These are phyloP conservation scores for Ephialtes manifestator DNA, from an alignment of 2,888 invertebrate species.

Conservation along the genomic window DNA sequence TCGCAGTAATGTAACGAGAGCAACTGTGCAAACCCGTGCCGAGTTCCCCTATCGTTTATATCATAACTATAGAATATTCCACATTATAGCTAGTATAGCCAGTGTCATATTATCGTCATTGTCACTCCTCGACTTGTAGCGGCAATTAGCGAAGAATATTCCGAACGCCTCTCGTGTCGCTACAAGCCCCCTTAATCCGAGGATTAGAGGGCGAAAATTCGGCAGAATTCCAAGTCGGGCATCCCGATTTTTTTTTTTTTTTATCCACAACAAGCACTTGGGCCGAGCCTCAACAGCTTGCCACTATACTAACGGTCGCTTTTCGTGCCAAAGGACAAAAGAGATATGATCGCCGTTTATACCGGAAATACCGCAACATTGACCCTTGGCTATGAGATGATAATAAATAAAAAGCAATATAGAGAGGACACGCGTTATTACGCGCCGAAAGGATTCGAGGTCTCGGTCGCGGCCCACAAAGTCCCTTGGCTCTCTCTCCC, in stretches of 20 bases:
- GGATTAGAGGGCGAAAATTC: conserved; percentile 23
- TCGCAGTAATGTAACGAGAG: conserved; percentile 25
- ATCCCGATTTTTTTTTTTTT: conserved; percentile 23
- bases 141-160: not conserved
- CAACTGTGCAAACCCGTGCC: conserved; percentile 28
- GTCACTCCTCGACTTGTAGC: conserved; percentile 7
- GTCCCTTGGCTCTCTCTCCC: conserved; percentile 20
- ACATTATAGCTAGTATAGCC: not conserved
- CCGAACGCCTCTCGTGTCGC: not conserved
- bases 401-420: conserved; percentile 2
- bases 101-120: not conserved
- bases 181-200: not conserved
- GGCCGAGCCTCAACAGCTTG: not conserved
- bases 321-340: conserved; percentile 54
- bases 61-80: not conserved
- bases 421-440: conserved; percentile 39
- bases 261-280: not conserved
- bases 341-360: not conserved
- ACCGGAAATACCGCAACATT: conserved; percentile 39
- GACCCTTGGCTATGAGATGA: conserved; percentile 11
- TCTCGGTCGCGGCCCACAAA: conserved; percentile 52
- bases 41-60: not conserved
- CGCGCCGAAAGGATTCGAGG: conserved; percentile 50
- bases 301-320: conserved; percentile 20
- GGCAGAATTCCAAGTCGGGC: conserved; percentile 66